Conservation (phyloP, 1,140 invertebrate genomes). For the Augochlora pura region DNA sequence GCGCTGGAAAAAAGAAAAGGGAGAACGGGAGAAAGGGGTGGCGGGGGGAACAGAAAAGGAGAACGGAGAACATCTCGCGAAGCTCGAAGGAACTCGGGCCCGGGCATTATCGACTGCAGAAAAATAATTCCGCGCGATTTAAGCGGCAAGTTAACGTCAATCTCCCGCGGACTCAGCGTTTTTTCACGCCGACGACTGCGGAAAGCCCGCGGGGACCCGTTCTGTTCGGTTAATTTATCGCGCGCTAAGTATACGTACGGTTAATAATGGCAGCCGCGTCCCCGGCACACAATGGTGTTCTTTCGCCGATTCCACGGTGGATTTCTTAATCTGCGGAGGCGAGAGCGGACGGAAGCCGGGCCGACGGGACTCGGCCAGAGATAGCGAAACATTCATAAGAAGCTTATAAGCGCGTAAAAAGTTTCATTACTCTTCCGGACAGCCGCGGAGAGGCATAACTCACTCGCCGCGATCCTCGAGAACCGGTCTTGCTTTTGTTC, state of each 20-base stretch:
- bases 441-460: constrained; percentile 32
- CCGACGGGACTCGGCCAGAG: neutral
- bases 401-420: constrained; percentile 54
- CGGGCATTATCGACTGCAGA: neutral
- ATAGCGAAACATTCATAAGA: constrained; percentile 34
- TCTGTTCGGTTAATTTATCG: neutral
- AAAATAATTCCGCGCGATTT: constrained; percentile 1
- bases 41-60: too few relatives aligned
- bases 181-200: neutral
- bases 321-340: neutral
- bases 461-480: constrained; percentile 14
- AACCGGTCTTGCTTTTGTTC: constrained; percentile 43
- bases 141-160: neutral
- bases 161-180: neutral
- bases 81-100: neutral
- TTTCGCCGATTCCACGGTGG: too few relatives aligned
- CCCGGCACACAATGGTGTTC: neutral
- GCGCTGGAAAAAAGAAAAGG: neutral
- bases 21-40: neutral
- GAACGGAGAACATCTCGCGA: too few relatives aligned
- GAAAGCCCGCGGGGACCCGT: neutral
- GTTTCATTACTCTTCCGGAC: constrained; percentile 37
- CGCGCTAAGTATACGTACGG: neutral
- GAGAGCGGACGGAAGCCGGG: too few relatives aligned
- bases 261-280: neutral